Conservation (phyloP, 2,888 invertebrate genomes). For the Cheilosia vernalis region DNA sequence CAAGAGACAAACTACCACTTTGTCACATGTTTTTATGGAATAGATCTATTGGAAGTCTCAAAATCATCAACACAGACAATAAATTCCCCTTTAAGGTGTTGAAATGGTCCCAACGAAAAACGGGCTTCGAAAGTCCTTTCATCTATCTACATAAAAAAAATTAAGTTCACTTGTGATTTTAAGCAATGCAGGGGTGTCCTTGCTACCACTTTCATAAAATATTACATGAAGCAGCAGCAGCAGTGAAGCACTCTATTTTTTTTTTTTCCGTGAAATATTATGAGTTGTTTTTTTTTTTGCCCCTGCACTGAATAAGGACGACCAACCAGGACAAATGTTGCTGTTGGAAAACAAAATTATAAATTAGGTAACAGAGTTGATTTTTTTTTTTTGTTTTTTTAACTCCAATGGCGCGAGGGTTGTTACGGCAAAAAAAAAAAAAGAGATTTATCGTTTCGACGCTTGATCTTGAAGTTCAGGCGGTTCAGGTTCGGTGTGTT, state of each 20-base stretch:
- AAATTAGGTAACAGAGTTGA: slow-evolving; percentile 64
- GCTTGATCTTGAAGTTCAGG: slow-evolving; percentile 60
- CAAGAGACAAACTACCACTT: no score
- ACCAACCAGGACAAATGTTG: slow-evolving; percentile 43
- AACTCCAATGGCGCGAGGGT: neutral
- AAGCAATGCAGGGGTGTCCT: slow-evolving; percentile 67
- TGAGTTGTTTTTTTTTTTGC: slow-evolving; percentile 18
- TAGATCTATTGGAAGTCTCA: no score
- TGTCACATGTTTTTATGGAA: no score
- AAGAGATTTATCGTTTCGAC: slow-evolving; percentile 61
- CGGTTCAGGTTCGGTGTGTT: neutral
- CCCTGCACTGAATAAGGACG: neutral
- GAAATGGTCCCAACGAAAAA: no score
- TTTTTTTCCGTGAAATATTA: slow-evolving; percentile 56
- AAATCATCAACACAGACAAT: no score
- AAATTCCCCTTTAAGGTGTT: no score
- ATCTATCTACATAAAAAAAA: neutral
- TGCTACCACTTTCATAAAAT: slow-evolving; percentile 65
- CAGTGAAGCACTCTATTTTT: slow-evolving; percentile 19
- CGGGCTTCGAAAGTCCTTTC: no score
- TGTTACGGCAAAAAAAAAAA: slow-evolving; percentile 12
- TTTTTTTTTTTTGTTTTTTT: neutral
- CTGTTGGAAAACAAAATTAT: slow-evolving; percentile 60
- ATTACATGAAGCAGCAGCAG: slow-evolving; percentile 58
- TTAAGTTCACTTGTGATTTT: slow-evolving; percentile 51